Percentiles rank a stretch among this genome's conserved stretches.
Conservation (phyloP, 2,113 vertebrate genomes). For the Petrocephalus microphthalmus region DNA sequence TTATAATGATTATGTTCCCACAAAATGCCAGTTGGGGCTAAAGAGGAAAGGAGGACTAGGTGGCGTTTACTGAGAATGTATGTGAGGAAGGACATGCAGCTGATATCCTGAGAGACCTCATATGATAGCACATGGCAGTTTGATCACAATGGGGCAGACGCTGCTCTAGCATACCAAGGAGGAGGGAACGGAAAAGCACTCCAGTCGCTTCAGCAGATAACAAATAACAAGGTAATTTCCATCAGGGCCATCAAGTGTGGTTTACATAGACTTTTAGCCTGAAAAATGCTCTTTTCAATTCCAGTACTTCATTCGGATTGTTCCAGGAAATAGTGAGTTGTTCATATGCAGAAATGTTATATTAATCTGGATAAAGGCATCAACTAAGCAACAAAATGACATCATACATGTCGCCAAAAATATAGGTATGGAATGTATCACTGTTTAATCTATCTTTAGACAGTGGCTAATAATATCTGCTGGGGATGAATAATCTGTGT, state of each 20-base stretch:
- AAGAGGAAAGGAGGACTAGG: neutral
- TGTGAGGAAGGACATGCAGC: neutral
- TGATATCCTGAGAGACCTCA: neutral
- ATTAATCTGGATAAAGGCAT: neutral
- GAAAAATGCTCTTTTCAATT: neutral
- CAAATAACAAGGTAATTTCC: neutral
- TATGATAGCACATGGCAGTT: neutral
- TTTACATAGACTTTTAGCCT: neutral
- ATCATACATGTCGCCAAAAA: neutral
- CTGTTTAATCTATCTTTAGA: neutral
- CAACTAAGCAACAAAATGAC: neutral
- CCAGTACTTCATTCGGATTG: neutral
- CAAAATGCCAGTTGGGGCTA: neutral
- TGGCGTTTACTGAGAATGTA: neutral
- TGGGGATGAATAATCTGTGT: neutral
- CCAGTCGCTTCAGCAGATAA: neutral
- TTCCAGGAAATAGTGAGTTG: neutral
- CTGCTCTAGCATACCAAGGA: neutral
- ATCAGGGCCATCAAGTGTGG: neutral
- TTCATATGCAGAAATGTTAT: neutral
- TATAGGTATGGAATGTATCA: neutral
- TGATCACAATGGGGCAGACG: neutral
- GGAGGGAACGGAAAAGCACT: neutral
- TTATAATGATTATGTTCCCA: neutral
- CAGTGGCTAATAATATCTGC: neutral